Evolutionary conservation across 2,888 invertebrate genomes (phyloP).

Genomic region (Heteropelma amictum): DNA sequence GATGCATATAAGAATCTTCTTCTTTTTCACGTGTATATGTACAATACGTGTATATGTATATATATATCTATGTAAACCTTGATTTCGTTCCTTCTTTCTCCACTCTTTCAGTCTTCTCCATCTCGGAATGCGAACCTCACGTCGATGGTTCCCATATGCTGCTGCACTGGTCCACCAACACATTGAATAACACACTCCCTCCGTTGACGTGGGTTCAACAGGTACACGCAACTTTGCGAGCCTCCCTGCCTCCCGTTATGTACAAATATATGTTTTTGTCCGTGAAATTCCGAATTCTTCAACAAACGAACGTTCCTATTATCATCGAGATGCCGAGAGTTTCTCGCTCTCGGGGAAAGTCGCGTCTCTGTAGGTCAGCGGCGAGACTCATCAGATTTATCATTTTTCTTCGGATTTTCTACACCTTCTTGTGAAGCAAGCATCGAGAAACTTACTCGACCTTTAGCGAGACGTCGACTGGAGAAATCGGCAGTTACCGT

Average conservation of each 20-base stretch:
- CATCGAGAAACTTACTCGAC: slow-evolving; percentile 20
- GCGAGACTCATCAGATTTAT: too few species aligned
- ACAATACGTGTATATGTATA: background rate
- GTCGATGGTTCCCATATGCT: slow-evolving; percentile 37
- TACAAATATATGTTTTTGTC: background rate
- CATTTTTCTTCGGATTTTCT: slow-evolving; percentile 20
- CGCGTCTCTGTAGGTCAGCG: too few species aligned
- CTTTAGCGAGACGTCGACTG: slow-evolving; percentile 18
- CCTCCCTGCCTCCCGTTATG: background rate
- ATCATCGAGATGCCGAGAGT: too few species aligned
- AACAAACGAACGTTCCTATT: too few species aligned
- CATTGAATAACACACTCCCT: slow-evolving; percentile 42
- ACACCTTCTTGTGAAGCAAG: too few species aligned
- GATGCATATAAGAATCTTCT: background rate
- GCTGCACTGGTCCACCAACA: slow-evolving; percentile 41
- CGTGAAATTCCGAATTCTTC: background rate
- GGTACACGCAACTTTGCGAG: slow-evolving; percentile 36
- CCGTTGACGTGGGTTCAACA: slow-evolving; percentile 49
- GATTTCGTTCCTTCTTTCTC: slow-evolving; percentile 14
- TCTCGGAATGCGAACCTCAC: slow-evolving; percentile 52
- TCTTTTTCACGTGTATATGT: background rate
- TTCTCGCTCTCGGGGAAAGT: too few species aligned
- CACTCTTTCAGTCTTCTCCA: slow-evolving; percentile 34
- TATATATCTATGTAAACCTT: background rate
- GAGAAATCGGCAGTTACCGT: slow-evolving; percentile 33